These are phyloP conservation scores for Peromyscus melanophrys DNA, from an alignment of 2,797 vertebrate genomes.

Conservation along the genomic window DNA sequence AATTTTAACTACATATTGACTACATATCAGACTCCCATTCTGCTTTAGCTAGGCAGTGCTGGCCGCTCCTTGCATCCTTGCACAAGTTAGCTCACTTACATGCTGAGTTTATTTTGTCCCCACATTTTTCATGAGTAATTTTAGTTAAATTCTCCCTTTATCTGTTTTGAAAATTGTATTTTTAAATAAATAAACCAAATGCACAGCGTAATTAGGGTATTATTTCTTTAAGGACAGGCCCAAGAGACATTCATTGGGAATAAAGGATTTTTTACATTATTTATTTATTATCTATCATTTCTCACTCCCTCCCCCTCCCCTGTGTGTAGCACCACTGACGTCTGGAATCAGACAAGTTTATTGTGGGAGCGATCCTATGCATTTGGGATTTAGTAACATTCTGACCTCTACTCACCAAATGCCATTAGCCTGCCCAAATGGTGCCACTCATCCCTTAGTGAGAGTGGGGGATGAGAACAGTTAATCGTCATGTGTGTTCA, in stretches of 20 bases:
- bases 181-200: conserved; percentile 39
- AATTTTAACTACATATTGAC: not conserved
- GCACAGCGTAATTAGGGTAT: not conserved
- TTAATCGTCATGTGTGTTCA: not conserved
- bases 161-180: conserved; percentile 17
- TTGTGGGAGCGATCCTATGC: not conserved
- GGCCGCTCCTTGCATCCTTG: not conserved
- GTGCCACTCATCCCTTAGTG: not conserved
- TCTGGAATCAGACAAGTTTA: not conserved
- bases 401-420: not conserved
- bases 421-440: not conserved
- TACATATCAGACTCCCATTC: not conserved
- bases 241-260: conserved; percentile 34
- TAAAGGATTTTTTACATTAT: not conserved
- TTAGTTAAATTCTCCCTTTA: not conserved
- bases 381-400: not conserved
- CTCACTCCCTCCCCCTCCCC: rapidly evolving
- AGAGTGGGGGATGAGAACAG: not conserved
- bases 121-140: not conserved
- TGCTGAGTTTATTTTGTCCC: not conserved
- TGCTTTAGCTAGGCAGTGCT: not conserved
- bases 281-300: not conserved
- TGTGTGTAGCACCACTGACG: not conserved
- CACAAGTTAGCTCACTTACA: not conserved
- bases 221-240: not conserved